Percentiles rank a stretch among this genome's conserved stretches.
phyloP scores from a whole-genome alignment of 2,888 invertebrate genomes.

The Glomeris marginata region DNA sequence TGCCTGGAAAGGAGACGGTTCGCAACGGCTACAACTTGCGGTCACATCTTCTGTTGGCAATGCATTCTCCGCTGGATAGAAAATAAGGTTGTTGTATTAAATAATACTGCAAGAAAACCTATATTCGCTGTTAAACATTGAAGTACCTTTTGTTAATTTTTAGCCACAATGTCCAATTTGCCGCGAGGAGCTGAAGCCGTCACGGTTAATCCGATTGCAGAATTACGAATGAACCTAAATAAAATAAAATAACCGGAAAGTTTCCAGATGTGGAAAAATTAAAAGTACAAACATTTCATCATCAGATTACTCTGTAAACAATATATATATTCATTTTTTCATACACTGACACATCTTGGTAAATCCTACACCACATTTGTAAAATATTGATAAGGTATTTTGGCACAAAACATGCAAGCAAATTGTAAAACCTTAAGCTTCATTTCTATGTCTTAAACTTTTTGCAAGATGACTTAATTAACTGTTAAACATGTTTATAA shows the following conservation, averaged over 20 bases:
- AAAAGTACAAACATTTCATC: background rate
- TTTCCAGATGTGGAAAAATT: no score
- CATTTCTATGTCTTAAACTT: no score
- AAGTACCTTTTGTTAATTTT: background rate
- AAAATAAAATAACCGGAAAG: background rate
- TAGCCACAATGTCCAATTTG: constrained; percentile 9
- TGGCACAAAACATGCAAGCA: no score
- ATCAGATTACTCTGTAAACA: no score
- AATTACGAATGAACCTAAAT: constrained; percentile 1
- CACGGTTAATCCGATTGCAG: constrained; percentile 3
- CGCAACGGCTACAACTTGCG: constrained; percentile 9
- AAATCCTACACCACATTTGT: no score
- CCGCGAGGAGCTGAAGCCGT: constrained; percentile 4
- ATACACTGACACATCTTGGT: no score
- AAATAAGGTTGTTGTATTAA: constrained; percentile 3
- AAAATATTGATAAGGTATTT: no score
- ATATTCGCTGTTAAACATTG: no score
- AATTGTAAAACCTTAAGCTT: no score
- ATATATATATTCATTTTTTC: no score
- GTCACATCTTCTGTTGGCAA: constrained; percentile 9
- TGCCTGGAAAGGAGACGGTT: constrained; percentile 1
- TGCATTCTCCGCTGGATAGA: constrained; percentile 6
- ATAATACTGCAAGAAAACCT: background rate
- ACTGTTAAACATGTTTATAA: no score
- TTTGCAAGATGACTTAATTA: no score